Conservation (phyloP, 2,113 vertebrate genomes). For the Patagioenas fasciata region DNA sequence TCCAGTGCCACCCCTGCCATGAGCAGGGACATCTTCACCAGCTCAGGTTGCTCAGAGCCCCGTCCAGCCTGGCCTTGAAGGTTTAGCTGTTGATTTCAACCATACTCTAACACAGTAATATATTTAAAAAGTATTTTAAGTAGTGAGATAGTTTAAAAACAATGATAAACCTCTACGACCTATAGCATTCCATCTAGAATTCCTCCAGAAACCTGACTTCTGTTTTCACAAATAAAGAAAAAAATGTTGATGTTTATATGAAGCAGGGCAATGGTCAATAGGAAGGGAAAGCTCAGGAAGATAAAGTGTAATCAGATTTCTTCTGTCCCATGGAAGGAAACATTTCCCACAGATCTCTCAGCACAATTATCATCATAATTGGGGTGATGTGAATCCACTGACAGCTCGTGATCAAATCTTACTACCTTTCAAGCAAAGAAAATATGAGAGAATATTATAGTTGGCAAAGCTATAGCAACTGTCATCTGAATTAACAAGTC, state of each 20-base stretch:
- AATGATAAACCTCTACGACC: background rate
- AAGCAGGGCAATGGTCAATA: rapidly evolving
- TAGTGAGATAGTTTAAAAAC: background rate
- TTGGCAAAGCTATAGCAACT: background rate
- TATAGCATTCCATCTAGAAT: background rate
- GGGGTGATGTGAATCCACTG: background rate
- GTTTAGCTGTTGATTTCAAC: background rate
- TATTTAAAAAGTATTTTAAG: background rate
- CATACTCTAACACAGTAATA: rapidly evolving
- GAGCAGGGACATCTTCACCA: no score
- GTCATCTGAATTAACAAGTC: background rate
- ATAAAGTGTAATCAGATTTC: background rate
- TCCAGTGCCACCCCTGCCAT: no score
- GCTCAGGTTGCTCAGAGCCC: no score
- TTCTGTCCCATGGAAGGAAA: background rate
- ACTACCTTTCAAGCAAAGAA: background rate
- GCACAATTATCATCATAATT: rapidly evolving
- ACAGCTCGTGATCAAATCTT: background rate
- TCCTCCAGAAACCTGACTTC: background rate
- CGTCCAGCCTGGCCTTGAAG: no score
- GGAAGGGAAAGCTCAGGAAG: background rate
- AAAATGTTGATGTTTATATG: background rate
- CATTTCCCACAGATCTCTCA: background rate
- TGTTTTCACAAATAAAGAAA: background rate
- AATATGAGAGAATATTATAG: background rate